phyloP scores from a whole-genome alignment of 2,888 invertebrate genomes.

The Nomada fucata region DNA sequence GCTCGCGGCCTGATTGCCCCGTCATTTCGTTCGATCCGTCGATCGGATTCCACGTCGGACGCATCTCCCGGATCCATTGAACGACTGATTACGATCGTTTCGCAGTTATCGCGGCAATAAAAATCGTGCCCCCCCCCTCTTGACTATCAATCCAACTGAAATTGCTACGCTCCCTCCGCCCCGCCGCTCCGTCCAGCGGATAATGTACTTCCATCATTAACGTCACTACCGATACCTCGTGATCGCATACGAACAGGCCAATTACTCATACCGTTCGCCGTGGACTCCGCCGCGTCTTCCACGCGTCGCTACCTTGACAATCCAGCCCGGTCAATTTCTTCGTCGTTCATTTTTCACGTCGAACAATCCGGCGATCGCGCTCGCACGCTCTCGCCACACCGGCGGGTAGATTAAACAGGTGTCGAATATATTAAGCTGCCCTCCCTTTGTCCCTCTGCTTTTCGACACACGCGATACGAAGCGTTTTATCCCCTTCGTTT shows the following conservation, averaged over 20 bases:
- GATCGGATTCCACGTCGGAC: conserved; percentile 25
- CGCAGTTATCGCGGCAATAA: conserved; percentile 65
- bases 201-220: conserved; percentile 61
- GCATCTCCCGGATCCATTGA: conserved; percentile 55
- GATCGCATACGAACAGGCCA: conserved; percentile 64
- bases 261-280: conserved; percentile 59
- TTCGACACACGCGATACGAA: too few relatives aligned
- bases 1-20: conserved; percentile 55
- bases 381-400: too few relatives aligned
- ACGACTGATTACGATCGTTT: conserved; percentile 68
- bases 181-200: conserved; percentile 34
- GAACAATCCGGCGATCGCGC: not conserved
- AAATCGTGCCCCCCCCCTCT: conserved; percentile 60
- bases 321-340: conserved; percentile 32
- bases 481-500: too few relatives aligned
- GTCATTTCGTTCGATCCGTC: conserved; percentile 50
- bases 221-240: conserved; percentile 64
- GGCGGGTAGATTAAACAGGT: too few relatives aligned
- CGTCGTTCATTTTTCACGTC: not conserved
- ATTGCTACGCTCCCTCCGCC: conserved; percentile 57
- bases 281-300: conserved; percentile 23
- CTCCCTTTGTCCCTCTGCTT: too few relatives aligned
- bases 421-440: too few relatives aligned
- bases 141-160: conserved; percentile 64
- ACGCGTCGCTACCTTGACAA: conserved; percentile 37